Evolutionary conservation across 2,888 invertebrate genomes (phyloP).

Genomic region (Latrodectus hesperus): DNA sequence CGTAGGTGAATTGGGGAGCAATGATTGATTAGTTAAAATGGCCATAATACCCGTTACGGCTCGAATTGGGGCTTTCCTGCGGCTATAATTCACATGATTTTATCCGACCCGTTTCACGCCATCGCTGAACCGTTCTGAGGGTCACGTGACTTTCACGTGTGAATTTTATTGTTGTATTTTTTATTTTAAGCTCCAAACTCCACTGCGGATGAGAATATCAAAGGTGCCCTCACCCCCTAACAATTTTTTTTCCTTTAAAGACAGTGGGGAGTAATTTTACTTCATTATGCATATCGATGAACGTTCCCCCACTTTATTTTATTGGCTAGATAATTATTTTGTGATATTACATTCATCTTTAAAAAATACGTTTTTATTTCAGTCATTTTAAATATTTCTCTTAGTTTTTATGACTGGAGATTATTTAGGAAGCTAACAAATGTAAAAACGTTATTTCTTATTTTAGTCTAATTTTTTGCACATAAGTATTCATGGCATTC

Average conservation of each 20-base stretch:
- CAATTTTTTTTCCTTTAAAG: conserved; percentile 57
- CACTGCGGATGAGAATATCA: not conserved
- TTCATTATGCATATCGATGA: not conserved
- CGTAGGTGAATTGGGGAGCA: conserved; percentile 21
- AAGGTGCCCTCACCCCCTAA: conserved; percentile 35
- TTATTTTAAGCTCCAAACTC: conserved; percentile 35
- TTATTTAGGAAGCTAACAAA: no score
- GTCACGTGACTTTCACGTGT: conserved; percentile 62
- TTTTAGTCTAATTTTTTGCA: no score
- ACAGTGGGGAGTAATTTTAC: not conserved
- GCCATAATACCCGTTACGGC: conserved; percentile 58
- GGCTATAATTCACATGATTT: conserved; percentile 68
- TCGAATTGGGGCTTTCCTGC: conserved; percentile 56
- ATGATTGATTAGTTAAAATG: conserved; percentile 62
- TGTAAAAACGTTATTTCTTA: no score
- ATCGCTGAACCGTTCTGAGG: conserved; percentile 62
- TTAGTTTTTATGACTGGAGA: no score
- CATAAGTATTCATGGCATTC: no score
- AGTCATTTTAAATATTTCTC: no score
- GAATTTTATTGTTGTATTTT: not conserved
- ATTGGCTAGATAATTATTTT: not conserved
- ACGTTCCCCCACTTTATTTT: not conserved
- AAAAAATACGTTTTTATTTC: no score
- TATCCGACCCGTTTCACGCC: conserved; percentile 67
- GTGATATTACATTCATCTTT: no score